phyloP scores from a whole-genome alignment of 2,113 vertebrate genomes.

The Scomber colias region DNA sequence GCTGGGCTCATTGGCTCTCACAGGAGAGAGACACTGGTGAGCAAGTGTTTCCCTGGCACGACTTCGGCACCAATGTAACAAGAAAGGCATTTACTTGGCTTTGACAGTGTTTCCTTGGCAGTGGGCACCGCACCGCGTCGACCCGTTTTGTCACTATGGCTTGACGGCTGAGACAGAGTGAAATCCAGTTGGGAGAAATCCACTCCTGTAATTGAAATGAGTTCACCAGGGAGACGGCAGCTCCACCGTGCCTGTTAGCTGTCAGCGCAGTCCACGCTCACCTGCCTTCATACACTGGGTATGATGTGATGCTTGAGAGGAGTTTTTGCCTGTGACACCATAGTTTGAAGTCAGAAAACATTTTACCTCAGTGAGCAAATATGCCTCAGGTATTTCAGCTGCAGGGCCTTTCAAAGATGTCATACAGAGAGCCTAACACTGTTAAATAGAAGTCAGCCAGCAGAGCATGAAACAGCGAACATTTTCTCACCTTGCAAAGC shows the following conservation, averaged over 20 bases:
- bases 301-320: constrained; percentile 33
- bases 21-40: constrained; percentile 74
- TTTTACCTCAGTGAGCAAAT: not conserved
- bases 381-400: constrained; percentile 15
- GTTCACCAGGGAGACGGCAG: constrained; percentile 79
- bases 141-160: constrained; percentile 67
- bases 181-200: constrained; percentile 76
- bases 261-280: constrained; percentile 52
- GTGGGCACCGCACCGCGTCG: constrained; percentile 51
- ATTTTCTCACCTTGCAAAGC: constrained; percentile 14
- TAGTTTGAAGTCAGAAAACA: constrained; percentile 25
- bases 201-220: constrained; percentile 80
- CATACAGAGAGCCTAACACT: constrained; percentile 19
- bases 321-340: constrained; percentile 14
- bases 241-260: constrained; percentile 64
- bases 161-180: constrained; percentile 73
- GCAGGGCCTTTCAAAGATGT: constrained; percentile 8
- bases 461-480: constrained; percentile 9
- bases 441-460: constrained; percentile 2
- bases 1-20: constrained; percentile 76
- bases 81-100: constrained; percentile 70
- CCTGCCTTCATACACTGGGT: constrained; percentile 21
- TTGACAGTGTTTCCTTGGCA: constrained; percentile 72
- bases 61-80: constrained; percentile 55
- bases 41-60: constrained; percentile 74